Conservation (phyloP, 2,113 vertebrate genomes). For the Platichthys flesus region DNA sequence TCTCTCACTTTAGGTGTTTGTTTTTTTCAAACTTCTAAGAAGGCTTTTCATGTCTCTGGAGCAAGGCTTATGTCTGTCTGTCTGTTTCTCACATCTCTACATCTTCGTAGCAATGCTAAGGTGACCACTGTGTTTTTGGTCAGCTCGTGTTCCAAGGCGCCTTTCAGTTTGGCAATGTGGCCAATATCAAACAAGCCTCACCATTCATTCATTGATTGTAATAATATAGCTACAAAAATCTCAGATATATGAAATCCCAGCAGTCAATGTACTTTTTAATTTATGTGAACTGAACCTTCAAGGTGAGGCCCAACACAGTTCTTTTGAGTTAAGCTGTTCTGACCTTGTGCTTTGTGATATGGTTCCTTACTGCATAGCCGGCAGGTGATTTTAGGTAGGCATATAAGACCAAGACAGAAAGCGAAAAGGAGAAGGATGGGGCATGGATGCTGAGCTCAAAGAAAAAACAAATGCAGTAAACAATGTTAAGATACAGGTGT, state of each 20-base stretch:
- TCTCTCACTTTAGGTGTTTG: too few species aligned
- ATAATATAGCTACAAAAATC: neutral
- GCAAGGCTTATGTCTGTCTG: too few species aligned
- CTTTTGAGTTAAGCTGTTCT: conserved; percentile 30
- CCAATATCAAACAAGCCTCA: conserved; percentile 13
- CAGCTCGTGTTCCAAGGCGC: neutral
- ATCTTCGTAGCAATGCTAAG: neutral
- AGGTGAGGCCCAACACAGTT: conserved; percentile 45
- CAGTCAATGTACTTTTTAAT: conserved; percentile 42
- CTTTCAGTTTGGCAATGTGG: neutral
- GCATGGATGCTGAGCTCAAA: conserved; percentile 43
- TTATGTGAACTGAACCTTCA: conserved; percentile 42
- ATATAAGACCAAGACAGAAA: conserved; percentile 5
- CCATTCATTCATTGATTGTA: conserved; percentile 3
- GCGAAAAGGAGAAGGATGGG: conserved; percentile 25
- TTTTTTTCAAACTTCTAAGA: too few species aligned
- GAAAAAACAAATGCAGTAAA: conserved; percentile 59
- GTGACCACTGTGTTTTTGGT: neutral
- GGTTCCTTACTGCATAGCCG: conserved; percentile 2
- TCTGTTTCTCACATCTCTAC: too few species aligned
- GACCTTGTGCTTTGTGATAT: conserved; percentile 25
- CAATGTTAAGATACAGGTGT: conserved; percentile 56
- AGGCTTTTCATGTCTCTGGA: too few species aligned
- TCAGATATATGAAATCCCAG: conserved; percentile 17
- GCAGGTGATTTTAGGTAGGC: neutral